Evolutionary conservation across 2,113 vertebrate species (phyloP).

Genomic region (Nyctereutes procyonoides): DNA sequence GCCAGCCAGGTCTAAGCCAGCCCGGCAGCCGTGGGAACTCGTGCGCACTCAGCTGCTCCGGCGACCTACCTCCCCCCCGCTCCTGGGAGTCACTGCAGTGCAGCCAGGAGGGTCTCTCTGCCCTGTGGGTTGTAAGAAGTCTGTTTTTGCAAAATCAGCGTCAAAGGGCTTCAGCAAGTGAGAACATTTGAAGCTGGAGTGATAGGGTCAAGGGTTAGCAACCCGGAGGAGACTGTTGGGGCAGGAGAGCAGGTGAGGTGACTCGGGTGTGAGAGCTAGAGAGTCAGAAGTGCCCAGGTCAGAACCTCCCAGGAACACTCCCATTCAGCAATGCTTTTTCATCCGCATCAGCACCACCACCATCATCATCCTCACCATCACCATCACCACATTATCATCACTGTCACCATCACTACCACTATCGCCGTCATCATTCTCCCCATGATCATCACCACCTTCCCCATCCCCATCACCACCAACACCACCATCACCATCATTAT

Average conservation of each 20-base stretch:
- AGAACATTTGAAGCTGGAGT: neutral
- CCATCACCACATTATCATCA: accelerated
- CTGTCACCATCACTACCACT: accelerated
- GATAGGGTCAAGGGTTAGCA: neutral
- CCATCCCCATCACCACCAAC: accelerated
- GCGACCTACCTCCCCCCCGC: accelerated
- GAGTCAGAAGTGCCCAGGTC: neutral
- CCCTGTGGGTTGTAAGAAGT: neutral
- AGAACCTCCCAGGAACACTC: neutral
- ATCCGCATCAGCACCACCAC: neutral
- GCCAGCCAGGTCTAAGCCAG: neutral
- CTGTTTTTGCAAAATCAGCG: neutral
- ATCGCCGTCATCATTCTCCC: accelerated
- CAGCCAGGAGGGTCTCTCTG: accelerated
- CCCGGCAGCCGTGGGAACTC: neutral
- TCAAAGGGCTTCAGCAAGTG: neutral
- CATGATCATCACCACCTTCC: accelerated
- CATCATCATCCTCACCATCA: accelerated
- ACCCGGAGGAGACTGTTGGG: neutral
- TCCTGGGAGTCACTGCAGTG: accelerated
- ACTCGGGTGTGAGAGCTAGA: neutral
- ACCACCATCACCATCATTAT: accelerated
- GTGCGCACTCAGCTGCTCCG: neutral
- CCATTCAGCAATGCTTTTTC: neutral
- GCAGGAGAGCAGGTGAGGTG: neutral